Conservation (phyloP, 2,797 vertebrate genomes). For the Delichon dasypus region DNA sequence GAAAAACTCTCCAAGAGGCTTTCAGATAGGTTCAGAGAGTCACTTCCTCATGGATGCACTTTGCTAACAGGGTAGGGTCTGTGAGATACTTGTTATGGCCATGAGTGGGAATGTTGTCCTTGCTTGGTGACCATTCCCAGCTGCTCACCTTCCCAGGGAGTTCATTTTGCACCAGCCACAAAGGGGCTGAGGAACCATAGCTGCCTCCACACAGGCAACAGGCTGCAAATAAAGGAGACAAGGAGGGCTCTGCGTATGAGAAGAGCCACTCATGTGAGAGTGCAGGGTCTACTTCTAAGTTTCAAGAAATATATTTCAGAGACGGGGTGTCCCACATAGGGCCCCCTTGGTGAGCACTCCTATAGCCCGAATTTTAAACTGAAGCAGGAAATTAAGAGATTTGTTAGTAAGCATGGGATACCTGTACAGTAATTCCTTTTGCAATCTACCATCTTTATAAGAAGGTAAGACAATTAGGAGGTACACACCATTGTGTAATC, state of each 20-base stretch:
- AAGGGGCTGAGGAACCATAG: not conserved
- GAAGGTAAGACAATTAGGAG: not conserved
- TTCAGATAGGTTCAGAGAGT: not conserved
- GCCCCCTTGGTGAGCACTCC: not conserved
- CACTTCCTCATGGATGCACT: not conserved
- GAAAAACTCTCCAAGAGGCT: not conserved
- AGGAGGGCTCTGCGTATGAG: not conserved
- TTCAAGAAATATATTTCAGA: not conserved
- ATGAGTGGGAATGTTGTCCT: not conserved
- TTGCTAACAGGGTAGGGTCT: not conserved
- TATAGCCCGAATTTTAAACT: not conserved
- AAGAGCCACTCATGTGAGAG: not conserved
- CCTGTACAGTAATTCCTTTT: not conserved
- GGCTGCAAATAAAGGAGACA: not conserved
- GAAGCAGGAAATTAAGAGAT: not conserved
- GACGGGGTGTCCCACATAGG: not conserved
- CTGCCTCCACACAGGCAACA: not conserved
- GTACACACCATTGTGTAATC: rapidly evolving
- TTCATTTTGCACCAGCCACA: not conserved
- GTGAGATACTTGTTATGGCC: not conserved
- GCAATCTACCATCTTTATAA: not conserved
- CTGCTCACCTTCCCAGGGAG: not conserved
- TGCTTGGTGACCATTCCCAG: rapidly evolving
- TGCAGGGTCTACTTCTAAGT: not conserved
- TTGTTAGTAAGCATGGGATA: not conserved